A percentile compares a stretch with the other conserved stretches of the same genome.
phyloP scores from a whole-genome alignment of 1,140 invertebrate genomes.

The Anastatus disparis region DNA sequence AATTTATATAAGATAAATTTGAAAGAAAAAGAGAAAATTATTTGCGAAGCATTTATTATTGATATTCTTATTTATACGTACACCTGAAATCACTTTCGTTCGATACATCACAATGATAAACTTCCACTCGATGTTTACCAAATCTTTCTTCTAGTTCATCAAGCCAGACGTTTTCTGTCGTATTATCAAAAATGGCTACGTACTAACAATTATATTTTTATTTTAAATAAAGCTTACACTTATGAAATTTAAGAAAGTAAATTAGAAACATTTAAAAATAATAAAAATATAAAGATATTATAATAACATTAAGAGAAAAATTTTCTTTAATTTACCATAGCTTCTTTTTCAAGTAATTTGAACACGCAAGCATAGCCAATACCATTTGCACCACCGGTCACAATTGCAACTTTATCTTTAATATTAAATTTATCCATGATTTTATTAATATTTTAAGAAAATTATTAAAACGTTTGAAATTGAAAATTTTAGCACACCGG shows the following conservation, averaged over 20 bases:
- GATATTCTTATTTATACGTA: background rate
- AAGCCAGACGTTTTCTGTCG: background rate
- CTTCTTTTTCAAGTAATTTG: slow-evolving; percentile 46
- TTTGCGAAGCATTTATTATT: background rate
- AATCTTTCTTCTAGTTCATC: background rate
- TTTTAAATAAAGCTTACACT: background rate
- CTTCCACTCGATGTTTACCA: background rate
- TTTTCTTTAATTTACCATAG: background rate
- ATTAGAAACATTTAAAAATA: too few species aligned
- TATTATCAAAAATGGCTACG: background rate
- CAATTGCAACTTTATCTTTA: slow-evolving; percentile 55
- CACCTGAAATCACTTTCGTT: background rate
- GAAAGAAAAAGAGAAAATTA: background rate
- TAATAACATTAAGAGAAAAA: background rate
- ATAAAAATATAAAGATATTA: too few species aligned
- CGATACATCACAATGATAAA: slow-evolving; percentile 4
- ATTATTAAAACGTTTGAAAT: too few species aligned
- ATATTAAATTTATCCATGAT: too few species aligned
- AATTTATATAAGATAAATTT: too few species aligned
- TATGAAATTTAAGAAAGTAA: too few species aligned
- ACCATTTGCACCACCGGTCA: slow-evolving; percentile 60
- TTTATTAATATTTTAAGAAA: too few species aligned
- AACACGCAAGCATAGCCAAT: slow-evolving; percentile 60
- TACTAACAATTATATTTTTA: background rate
- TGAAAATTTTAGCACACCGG: too few species aligned